Conservation (phyloP, 2,888 invertebrate species). For the Allygus modestus region DNA sequence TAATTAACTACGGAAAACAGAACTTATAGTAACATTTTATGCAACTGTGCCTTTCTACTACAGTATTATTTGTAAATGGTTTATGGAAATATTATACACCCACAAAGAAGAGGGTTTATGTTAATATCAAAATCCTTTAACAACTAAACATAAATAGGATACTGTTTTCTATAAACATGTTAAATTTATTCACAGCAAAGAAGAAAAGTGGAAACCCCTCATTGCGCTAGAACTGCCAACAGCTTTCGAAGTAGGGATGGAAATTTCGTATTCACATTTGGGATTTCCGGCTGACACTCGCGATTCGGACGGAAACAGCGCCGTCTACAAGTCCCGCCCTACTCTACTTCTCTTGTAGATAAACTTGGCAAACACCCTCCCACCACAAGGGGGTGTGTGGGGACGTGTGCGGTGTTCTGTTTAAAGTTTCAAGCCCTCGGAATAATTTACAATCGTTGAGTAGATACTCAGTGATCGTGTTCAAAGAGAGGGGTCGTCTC, state of each 20-base stretch:
- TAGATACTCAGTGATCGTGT: not conserved
- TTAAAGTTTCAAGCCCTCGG: not conserved
- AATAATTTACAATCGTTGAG: not conserved
- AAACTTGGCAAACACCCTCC: constrained; percentile 11
- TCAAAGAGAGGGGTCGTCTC: no score
- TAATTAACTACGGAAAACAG: no score
- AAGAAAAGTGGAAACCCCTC: not conserved
- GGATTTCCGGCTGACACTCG: constrained; percentile 48
- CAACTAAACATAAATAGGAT: no score
- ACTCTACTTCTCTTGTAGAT: constrained; percentile 30
- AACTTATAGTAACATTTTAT: no score
- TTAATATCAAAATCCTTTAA: no score
- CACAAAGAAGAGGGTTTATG: no score
- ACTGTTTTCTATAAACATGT: no score
- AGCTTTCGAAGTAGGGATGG: constrained; percentile 21
- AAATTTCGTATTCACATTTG: constrained; percentile 40
- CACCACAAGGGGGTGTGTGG: not conserved
- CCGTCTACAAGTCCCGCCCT: constrained; percentile 25
- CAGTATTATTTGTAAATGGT: no score
- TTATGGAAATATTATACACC: no score
- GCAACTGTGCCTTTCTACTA: no score
- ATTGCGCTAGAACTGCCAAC: constrained; percentile 1
- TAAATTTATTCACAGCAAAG: no score
- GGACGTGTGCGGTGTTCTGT: not conserved
- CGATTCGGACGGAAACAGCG: constrained; percentile 38